phyloP scores from a whole-genome alignment of 2,113 vertebrate species.

The Eubucco bourcierii region DNA sequence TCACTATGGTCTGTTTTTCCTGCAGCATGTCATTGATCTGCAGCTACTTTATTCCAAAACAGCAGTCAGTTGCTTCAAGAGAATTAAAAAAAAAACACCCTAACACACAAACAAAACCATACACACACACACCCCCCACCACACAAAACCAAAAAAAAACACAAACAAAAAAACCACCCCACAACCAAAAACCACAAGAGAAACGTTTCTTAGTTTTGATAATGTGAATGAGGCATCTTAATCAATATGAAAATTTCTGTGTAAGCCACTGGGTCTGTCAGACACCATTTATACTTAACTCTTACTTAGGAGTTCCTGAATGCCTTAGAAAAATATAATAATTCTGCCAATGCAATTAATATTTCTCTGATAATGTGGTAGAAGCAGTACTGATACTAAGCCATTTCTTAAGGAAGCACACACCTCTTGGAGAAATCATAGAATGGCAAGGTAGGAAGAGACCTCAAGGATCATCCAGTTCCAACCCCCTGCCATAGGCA shows the following conservation, averaged over 20 bases:
- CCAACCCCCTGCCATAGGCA: no score
- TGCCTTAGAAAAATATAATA: conserved; percentile 36
- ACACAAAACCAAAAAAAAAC: neutral
- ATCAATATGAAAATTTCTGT: conserved; percentile 40
- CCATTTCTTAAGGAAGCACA: conserved; percentile 11
- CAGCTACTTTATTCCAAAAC: conserved; percentile 43
- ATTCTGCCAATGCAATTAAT: conserved; percentile 42
- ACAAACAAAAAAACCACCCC: neutral
- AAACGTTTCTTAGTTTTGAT: conserved; percentile 34
- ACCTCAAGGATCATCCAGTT: no score
- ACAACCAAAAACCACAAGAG: neutral
- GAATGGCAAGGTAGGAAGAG: no score
- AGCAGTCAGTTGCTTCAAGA: neutral
- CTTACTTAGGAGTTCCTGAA: conserved; percentile 51
- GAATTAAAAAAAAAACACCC: neutral
- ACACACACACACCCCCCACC: neutral
- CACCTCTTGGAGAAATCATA: neutral
- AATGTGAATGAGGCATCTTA: conserved; percentile 33
- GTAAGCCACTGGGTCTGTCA: conserved; percentile 17
- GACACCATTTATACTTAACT: conserved; percentile 34
- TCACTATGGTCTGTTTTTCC: neutral
- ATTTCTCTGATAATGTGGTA: conserved; percentile 23
- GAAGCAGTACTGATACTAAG: conserved; percentile 35
- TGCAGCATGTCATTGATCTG: conserved; percentile 15
- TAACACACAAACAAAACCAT: neutral